These are phyloP conservation scores for Ips nitidus DNA, from an alignment of 1,140 invertebrate species.

Conservation along the genomic window DNA sequence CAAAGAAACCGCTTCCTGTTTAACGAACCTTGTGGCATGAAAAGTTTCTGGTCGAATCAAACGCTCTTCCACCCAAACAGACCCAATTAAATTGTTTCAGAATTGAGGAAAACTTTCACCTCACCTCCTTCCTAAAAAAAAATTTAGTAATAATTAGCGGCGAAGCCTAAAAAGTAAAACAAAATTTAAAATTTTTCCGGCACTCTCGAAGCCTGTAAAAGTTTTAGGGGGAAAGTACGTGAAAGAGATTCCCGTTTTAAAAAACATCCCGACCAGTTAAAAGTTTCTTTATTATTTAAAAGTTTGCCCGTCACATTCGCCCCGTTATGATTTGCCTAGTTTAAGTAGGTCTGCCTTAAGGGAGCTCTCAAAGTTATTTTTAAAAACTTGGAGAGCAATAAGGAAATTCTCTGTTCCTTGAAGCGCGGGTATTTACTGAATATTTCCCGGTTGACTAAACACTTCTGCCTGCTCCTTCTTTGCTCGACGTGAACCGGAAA, in stretches of 20 bases:
- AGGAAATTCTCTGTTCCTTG: not conserved
- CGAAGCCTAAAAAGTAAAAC: not conserved
- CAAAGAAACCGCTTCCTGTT: not conserved
- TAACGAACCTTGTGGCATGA: no score
- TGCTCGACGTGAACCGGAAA: constrained; percentile 1
- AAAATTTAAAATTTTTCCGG: constrained; percentile 10
- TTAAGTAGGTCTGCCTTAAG: not conserved
- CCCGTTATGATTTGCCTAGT: constrained; percentile 7
- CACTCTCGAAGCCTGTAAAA: not conserved
- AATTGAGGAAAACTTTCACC: not conserved
- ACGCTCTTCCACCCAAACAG: no score
- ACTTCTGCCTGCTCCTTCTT: constrained; percentile 15
- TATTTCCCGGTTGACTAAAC: constrained; percentile 37
- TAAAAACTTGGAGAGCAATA: not conserved
- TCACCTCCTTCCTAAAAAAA: not conserved
- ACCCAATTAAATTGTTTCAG: not conserved
- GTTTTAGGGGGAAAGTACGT: constrained; percentile 7
- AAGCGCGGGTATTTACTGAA: constrained; percentile 32
- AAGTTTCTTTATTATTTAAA: constrained; percentile 17
- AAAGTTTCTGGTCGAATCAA: no score
- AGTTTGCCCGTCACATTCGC: constrained; percentile 1
- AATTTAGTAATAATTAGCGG: constrained; percentile 7
- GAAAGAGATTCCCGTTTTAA: constrained; percentile 11
- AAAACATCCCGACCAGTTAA: constrained; percentile 2
- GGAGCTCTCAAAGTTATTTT: not conserved